Conservation (phyloP, 2,888 invertebrate genomes). For the Tiliacea citrago region DNA sequence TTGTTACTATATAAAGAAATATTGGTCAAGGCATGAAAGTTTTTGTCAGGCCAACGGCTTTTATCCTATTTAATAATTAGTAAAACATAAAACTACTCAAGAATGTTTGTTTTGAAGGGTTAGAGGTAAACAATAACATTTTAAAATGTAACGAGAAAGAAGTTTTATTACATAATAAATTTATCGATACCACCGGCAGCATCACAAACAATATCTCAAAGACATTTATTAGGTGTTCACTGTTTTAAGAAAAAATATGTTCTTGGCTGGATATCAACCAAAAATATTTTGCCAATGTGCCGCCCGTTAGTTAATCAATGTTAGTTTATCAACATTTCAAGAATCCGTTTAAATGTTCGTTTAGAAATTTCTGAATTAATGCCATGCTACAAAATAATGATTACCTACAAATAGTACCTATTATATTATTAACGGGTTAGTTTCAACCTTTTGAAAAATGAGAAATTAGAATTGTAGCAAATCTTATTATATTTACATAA, state of each 20-base stretch:
- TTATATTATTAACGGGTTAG: neutral
- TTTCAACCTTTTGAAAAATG: neutral
- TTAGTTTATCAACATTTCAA: conserved; percentile 66
- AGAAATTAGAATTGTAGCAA: neutral
- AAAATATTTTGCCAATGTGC: conserved; percentile 66
- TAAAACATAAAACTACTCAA: conserved; percentile 30
- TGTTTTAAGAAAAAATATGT: conserved; percentile 69
- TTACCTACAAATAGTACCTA: neutral
- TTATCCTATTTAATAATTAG: conserved; percentile 50
- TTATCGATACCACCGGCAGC: conserved; percentile 56
- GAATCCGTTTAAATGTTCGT: neutral
- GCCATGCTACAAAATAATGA: neutral
- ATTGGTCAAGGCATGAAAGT: conserved; percentile 82
- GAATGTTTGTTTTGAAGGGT: conserved; percentile 27
- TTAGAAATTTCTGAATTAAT: conserved; percentile 2
- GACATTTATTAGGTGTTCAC: conserved; percentile 73
- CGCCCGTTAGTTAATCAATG: conserved; percentile 63
- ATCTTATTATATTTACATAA: neutral
- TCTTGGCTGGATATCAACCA: conserved; percentile 69
- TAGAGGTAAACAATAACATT: conserved; percentile 38
- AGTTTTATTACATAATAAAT: conserved; percentile 56
- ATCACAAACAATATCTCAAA: conserved; percentile 67
- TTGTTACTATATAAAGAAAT: conserved; percentile 85
- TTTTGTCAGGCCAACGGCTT: conserved; percentile 53
- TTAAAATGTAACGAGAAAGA: conserved; percentile 29